These are phyloP conservation scores for Lysiphlebus fabarum DNA, from an alignment of 1,140 invertebrate genomes.

Conservation along the genomic window DNA sequence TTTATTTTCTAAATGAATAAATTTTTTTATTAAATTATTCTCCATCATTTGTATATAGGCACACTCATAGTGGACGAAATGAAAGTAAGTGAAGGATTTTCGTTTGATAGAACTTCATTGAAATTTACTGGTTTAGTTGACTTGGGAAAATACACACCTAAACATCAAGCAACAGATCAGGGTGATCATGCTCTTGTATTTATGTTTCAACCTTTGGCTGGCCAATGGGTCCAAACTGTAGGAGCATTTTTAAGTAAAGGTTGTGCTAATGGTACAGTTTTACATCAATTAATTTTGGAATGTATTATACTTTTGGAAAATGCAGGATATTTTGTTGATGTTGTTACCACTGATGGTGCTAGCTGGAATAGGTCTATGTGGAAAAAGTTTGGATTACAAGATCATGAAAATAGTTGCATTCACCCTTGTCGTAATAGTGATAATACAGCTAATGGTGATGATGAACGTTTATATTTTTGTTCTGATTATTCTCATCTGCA, in stretches of 20 bases:
- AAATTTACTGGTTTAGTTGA: conserved; percentile 26
- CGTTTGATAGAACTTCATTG: conserved; percentile 21
- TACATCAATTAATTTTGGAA: conserved; percentile 30
- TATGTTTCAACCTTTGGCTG: conserved; percentile 30
- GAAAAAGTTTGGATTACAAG: conserved; percentile 23
- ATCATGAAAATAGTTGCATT: conserved; percentile 9
- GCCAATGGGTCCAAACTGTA: conserved; percentile 27
- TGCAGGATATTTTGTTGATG: conserved; percentile 22
- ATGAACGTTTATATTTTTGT: conserved; percentile 23
- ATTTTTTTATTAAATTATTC: neutral
- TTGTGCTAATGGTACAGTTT: conserved; percentile 16
- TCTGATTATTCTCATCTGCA: conserved; percentile 25
- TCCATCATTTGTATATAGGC: neutral
- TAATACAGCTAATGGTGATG: too few relatives aligned
- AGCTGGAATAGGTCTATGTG: conserved; percentile 26
- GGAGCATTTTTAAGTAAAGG: conserved; percentile 25
- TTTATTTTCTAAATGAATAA: neutral
- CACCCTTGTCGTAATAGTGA: conserved; percentile 16
- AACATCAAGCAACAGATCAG: conserved; percentile 7
- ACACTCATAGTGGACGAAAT: conserved; percentile 15
- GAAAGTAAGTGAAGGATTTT: neutral
- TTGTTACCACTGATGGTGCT: conserved; percentile 22
- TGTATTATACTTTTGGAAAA: conserved; percentile 29
- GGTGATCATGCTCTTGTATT: conserved; percentile 30
- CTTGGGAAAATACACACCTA: conserved; percentile 25